A percentile compares a stretch with the other conserved stretches of the same genome.
These are phyloP conservation scores for human DNA, from an alignment of 2,113 vertebrate species.

Conservation along the genomic window GRCh38 chr9:25728501-25729000, in stretches of 20 bases:
- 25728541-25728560: neutral
- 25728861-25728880: neutral
- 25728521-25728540: neutral
- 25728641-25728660: neutral
- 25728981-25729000: neutral
- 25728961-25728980: neutral
- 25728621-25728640: neutral
- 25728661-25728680: neutral
- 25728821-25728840: neutral
- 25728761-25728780: neutral
- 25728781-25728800: neutral
- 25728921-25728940: neutral
- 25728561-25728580: neutral
- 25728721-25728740: neutral
- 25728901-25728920: neutral
- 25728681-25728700: neutral
- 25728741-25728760: neutral
- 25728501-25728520: neutral
- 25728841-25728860: neutral
- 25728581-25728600: neutral
- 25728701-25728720: neutral
- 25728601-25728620: constrained; percentile 19
- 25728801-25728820: neutral
- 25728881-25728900: neutral
- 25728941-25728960: neutral